Base-by-base conservation (phyloP, 1,140 invertebrate genomes). In the Schmidtea mediterranea region DNA sequence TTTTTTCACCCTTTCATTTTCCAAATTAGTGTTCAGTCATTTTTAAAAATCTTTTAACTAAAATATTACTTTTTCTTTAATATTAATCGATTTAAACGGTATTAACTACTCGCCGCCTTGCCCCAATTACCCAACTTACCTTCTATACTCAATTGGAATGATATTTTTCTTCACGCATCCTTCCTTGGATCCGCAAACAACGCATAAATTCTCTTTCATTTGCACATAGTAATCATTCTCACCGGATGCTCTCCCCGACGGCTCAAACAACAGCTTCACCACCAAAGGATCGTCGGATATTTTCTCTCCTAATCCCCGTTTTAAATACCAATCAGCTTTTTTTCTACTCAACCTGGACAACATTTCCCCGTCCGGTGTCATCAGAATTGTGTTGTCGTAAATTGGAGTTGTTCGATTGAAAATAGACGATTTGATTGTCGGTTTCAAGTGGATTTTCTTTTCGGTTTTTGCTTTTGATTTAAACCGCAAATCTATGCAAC, bases 101-200 rank as follows among this genome's bases (percentile, higher is more conserved):
- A n/a, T n/a, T n/a, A n/a, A n/a, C n/a, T n/a, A n/a, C n/a, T n/a
- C n/a, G n/a, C n/a, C n/a, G n/a, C n/a, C n/a, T n/a, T n/a, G n/a
- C n/a, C n/a, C n/a, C n/a, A n/a, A n/a, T n/a, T n/a, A n/a, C n/a
- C n/a, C 6, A 18, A 43, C 55, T 54, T 52, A 65, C 66, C 76
- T 80, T 46, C 79, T 72, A 59, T 82, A 83, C 63, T 83, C 79
- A 49, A 75, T 71, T 0, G 80, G 80, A 36, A 84, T 76, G 26
- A 84, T 72, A 55, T 78, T 79, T 60, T 82, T 82, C 2, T 77
- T 66, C 32, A 79, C 74, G 54, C 76, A 80, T 0, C 74, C 73
- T 41, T 80, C 72, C 0, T 60, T 60, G 3, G 60, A 56, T 1
- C 80, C 80, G 62, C 80, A 84, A 0, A 82, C 79, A 5, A 82